Evolutionary conservation across 2,888 invertebrate genomes (phyloP), one percentile per base, ranked within the genome.

Genomic region (Malthinus flaveolus): DNA sequence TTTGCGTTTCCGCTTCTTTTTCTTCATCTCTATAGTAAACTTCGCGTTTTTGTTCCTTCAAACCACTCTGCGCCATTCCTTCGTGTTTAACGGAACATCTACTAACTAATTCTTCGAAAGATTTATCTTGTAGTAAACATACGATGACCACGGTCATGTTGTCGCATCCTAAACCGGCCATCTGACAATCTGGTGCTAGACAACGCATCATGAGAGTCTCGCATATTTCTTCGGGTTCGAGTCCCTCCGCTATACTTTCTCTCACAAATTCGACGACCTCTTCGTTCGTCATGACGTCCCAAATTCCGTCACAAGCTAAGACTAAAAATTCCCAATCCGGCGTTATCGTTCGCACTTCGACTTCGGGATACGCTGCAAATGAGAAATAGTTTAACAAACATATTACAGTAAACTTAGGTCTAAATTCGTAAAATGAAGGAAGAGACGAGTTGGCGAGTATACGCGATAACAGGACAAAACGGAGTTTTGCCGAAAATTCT

Each of bases 251-350:
- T 54, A 99, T 85, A 36, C 93, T 87, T 56, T 86, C 84, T 48
- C 96, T 87, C 58, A 97, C 90, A 81, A 95, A 98, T 51, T 91
- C 86, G 39, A 95, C 85, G 45, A 96, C 98, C 79, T 97, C 97
- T 81, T 93, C 90, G 78, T 94, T 97, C 47, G 89, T 91, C 83
- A 99, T 84, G 15, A 98, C 98, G 78, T 99, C 99, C 98, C 99
- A 99, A 68, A 99, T 98, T 23, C 99, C 99, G 78, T 99, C 99
- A 78, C 98, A 99, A 0, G 98, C 99, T 68, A 99, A 82, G 34
- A 99, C 87, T 53, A 98, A 84, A 76, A 99, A 99, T 81, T 99
- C 97, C 89, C 95, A 95, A 62, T 96, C 93, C n/a, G 88, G 84
- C 37, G 85, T 90, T 64, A 98, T 80, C 58, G 88, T 85, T 63